Evolutionary conservation across 2,113 vertebrate species (phyloP).

Genomic region (Chaetura pelagica): DNA sequence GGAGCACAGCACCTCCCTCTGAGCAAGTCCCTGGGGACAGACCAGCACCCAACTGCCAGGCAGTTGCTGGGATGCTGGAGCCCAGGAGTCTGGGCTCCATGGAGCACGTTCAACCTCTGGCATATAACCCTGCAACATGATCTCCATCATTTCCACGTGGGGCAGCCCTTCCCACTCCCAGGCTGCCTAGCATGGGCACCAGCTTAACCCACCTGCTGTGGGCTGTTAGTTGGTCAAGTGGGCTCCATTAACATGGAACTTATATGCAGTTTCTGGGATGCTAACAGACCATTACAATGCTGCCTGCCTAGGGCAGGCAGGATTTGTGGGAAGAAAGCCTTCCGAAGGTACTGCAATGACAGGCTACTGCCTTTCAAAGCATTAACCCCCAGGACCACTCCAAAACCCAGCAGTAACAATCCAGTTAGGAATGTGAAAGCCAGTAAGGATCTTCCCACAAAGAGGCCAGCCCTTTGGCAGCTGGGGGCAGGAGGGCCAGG

Average conservation of each 20-base stretch:
- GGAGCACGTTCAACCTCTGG: conserved; percentile 59
- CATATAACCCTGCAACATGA: conserved; percentile 41
- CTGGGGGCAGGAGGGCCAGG: not conserved
- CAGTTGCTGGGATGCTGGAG: not conserved
- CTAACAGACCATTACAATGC: not conserved
- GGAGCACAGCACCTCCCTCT: not conserved
- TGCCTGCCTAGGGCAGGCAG: not conserved
- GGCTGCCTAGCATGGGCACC: not conserved
- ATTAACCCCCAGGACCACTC: not conserved
- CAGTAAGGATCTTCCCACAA: not conserved
- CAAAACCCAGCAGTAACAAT: not conserved
- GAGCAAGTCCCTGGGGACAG: not conserved
- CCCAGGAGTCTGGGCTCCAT: not conserved
- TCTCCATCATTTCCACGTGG: not conserved
- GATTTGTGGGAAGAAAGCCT: not conserved
- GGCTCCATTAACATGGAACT: not conserved
- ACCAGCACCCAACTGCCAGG: not conserved
- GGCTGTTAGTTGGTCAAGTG: not conserved
- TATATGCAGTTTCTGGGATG: not conserved
- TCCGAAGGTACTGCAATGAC: not conserved
- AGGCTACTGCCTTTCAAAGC: not conserved
- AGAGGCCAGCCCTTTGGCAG: conserved; percentile 32
- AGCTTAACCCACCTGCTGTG: conserved; percentile 21
- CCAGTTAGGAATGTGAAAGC: not conserved
- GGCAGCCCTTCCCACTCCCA: not conserved